Evolutionary conservation across 2,113 vertebrate species (phyloP), one percentile per base, ranked within the genome.

Genomic region (Thomomys bottae): DNA sequence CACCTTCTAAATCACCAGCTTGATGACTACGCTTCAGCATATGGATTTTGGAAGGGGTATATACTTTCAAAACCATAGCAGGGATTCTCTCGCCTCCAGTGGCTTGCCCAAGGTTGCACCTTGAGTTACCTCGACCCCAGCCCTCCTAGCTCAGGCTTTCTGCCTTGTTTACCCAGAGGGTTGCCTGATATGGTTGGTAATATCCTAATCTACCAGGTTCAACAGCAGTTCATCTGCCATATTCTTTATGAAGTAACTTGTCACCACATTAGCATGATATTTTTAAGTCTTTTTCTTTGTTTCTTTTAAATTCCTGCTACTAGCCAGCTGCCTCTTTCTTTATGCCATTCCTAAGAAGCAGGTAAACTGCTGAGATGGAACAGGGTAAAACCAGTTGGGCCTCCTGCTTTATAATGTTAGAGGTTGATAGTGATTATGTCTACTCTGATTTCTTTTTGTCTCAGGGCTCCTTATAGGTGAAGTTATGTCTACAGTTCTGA

Each of bases 401-500:
- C 21, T 83, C 23, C 40, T 18, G 77, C 93, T 78, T 92, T 36
- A 38, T 15, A 23, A n/a, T 40, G 1, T 73, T 83, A 34, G 42
- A 83, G 32, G 20, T 21, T 75, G 36, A 45, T 61, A 83, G 38
- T 18, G 42, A 20, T 18, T 23, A 26, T 64, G 23, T 85, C 70
- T 89, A 64, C 45, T 66, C 26, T 61, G 30, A 73, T 38, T 68
- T 94, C 59, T 36, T 40, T 81, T 66, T 87, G 28, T 84, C 87
- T 45, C 97, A 99, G 99, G 99, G 2, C 96, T 98, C 18, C 88
- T 99, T 1, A 42, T 99, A 24, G 98, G 98, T 0, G 98, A 99
- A 8, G 32, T 97, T 38, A 89, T 99, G 63, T 94, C 97, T 0
- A 96, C 97, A 2, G 36, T 98, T 23, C n/a, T 98, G 21, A 97